Conservation (phyloP, 2,113 vertebrate genomes). For the Ahaetulla prasina region DNA sequence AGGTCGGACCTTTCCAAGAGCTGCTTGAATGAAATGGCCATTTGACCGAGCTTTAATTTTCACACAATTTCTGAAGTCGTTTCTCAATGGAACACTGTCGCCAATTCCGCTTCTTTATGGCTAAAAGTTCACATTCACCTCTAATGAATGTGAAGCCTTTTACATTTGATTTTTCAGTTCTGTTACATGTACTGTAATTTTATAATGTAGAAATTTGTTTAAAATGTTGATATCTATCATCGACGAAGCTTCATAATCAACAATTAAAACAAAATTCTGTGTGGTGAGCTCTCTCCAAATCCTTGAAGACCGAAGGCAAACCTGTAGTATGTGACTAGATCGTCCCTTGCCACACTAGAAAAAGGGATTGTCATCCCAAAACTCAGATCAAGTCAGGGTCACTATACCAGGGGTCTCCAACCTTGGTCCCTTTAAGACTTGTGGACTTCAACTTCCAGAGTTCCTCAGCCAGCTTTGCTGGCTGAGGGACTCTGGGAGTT, state of each 20-base stretch:
- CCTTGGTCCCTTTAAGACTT: too few species aligned
- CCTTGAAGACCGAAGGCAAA: neutral
- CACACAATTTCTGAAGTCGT: neutral
- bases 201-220: neutral
- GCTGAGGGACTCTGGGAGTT: too few species aligned
- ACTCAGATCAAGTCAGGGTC: neutral
- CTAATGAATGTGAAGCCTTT: neutral
- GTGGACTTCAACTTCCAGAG: too few species aligned
- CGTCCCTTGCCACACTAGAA: neutral
- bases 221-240: neutral
- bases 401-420: too few species aligned
- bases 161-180: neutral
- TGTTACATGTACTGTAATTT: neutral
- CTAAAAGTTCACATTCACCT: neutral
- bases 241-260: neutral
- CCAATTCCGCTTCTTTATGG: neutral
- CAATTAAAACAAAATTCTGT: neutral
- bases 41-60: neutral
- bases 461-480: too few species aligned
- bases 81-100: neutral
- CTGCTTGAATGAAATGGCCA: neutral
- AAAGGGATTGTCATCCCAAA: neutral
- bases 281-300: neutral
- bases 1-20: neutral
- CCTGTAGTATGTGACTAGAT: neutral